Base-by-base conservation (phyloP, 2,113 vertebrate species). In the Dromaius novaehollandiae region DNA sequence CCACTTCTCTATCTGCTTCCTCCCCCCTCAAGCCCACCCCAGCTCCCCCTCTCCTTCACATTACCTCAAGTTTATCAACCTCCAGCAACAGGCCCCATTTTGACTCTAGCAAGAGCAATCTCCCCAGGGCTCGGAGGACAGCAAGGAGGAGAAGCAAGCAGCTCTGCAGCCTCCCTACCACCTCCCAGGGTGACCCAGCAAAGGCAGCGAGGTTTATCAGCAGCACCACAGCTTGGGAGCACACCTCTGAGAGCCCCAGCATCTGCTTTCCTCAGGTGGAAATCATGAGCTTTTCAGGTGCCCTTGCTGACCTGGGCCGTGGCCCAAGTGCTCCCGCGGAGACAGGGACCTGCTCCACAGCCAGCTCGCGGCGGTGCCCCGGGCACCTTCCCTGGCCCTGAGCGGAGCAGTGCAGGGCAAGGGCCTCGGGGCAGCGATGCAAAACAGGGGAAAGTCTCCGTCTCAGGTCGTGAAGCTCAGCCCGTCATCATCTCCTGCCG, bases 401-500 rank as follows among this genome's bases (percentile, higher is more conserved):
- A 42, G 19, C 40, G 11, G 28, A 66, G 40, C 64, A 66, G 38
- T 66, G 25, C 38, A 42, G 24, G 25, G 25, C 17, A 16, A 26
- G 46, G 46, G 14, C 34, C 21, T 71, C 32, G 34, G 32, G 17
- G 46, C 38, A 14, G 0, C 1, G 3, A 16, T 5, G 34, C 14
- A 6, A 50, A 71, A 20, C 3, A 1, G 10, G n/a, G n/a, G 7
- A 34, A 81, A 66, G 11, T 21, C n/a, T 71, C 34, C 30, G 0
- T 44, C 22, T 61, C 22, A 0, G 0, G 13, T 11, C n/a, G 46
- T 12, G 24, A 69, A 87, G 46, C 66, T 76, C 68, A 19, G 30
- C 42, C n/a, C 6, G 0, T 5, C n/a, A 2, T 44, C 38, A 7
- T 3, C 26, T 34, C n/a, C 38, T 6, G 36, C 79, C 3, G 1